Conservation (phyloP, 2,797 vertebrate genomes). For the Urocyon cinereoargenteus region DNA sequence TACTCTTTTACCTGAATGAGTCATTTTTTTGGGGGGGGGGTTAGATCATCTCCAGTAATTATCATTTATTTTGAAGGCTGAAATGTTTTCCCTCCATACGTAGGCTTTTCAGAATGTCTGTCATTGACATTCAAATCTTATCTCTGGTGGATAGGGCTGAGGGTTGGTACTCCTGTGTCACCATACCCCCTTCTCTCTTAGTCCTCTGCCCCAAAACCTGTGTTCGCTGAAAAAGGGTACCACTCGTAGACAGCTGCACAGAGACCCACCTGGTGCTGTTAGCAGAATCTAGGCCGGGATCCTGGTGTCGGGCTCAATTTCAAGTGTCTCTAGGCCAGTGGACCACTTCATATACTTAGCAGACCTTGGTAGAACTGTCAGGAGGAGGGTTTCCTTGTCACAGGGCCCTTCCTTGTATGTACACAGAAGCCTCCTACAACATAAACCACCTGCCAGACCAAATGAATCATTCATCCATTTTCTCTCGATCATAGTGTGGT, state of each 20-base stretch:
- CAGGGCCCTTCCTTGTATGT: neutral
- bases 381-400: neutral
- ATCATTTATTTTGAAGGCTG: conserved; percentile 40
- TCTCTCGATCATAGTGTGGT: neutral
- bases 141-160: neutral
- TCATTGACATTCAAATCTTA: neutral
- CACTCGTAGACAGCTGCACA: neutral
- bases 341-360: neutral
- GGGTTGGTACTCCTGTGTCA: neutral
- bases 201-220: neutral
- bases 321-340: neutral
- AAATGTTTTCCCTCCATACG: neutral
- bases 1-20: conserved; percentile 43
- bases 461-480: neutral
- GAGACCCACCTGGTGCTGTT: neutral
- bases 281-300: neutral
- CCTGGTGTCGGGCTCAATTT: neutral
- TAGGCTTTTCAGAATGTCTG: neutral
- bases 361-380: neutral
- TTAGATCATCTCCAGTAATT: neutral
- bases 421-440: neutral
- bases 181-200: neutral
- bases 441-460: neutral
- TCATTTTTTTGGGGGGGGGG: neutral
- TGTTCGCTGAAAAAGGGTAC: neutral